Evolutionary conservation across 1,140 invertebrate species (phyloP).

Genomic region (Pseudomyrmex pallidus): DNA sequence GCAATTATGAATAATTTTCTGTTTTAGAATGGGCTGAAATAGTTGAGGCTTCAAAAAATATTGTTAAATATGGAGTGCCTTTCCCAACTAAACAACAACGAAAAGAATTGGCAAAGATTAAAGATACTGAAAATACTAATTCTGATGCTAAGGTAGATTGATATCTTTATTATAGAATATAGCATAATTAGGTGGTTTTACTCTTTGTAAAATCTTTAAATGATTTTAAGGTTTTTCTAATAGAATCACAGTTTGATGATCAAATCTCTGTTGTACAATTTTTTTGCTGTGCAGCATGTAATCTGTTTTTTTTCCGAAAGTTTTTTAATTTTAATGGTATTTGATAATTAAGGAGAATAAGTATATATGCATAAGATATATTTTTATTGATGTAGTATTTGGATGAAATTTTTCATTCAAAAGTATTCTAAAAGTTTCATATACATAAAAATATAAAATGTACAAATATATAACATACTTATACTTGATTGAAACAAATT

Average conservation of each 20-base stretch:
- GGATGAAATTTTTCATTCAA: neutral
- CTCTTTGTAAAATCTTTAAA: neutral
- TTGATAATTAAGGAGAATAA: neutral
- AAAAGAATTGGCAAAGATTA: neutral
- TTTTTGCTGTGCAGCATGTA: neutral
- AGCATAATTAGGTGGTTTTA: neutral
- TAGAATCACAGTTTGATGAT: neutral
- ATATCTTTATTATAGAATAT: neutral
- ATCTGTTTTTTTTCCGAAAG: neutral
- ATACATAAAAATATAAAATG: no score
- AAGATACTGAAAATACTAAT: neutral
- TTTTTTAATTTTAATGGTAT: neutral
- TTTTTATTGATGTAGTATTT: neutral
- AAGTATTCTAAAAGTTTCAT: no score
- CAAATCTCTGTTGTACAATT: neutral
- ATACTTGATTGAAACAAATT: no score
- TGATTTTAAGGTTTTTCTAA: neutral
- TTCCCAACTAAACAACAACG: neutral
- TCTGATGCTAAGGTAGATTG: neutral
- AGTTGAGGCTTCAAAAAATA: neutral
- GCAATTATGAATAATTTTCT: no score
- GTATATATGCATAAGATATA: neutral
- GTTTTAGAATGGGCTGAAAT: conserved; percentile 12
- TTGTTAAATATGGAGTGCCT: conserved; percentile 3
- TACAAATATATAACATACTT: no score